phyloP scores from a whole-genome alignment of 2,797 vertebrate species.

The Sebastes oblongus region DNA sequence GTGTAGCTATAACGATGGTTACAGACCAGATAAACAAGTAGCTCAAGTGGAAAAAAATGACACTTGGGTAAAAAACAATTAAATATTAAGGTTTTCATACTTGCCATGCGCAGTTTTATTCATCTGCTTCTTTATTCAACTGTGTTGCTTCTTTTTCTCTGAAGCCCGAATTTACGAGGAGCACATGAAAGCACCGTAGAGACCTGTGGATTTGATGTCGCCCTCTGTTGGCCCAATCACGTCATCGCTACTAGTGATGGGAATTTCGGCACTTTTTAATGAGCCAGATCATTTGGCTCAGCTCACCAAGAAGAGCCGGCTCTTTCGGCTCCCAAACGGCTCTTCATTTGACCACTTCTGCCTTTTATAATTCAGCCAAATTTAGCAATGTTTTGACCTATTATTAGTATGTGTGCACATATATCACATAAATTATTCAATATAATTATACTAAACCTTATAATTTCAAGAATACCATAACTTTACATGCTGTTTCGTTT shows the following conservation, averaged over 20 bases:
- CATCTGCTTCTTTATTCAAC: not conserved
- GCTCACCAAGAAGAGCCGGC: no score
- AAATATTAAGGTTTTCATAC: not conserved
- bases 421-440: no score
- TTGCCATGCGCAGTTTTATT: not conserved
- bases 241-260: no score
- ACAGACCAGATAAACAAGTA: not conserved
- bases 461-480: no score
- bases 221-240: slow-evolving; percentile 29
- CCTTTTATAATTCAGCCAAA: no score
- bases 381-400: no score
- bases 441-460: no score
- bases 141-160: accelerated
- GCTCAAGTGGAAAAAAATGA: not conserved
- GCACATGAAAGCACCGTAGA: not conserved
- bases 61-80: not conserved
- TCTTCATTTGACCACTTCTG: no score
- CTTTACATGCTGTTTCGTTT: no score
- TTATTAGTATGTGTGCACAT: no score
- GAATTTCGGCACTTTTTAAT: accelerated
- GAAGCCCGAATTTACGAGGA: accelerated
- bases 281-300: no score
- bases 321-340: no score
- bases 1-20: not conserved
- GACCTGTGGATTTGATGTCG: not conserved